Conservation (phyloP, 2,113 vertebrate genomes). For the Glaucomys volans region DNA sequence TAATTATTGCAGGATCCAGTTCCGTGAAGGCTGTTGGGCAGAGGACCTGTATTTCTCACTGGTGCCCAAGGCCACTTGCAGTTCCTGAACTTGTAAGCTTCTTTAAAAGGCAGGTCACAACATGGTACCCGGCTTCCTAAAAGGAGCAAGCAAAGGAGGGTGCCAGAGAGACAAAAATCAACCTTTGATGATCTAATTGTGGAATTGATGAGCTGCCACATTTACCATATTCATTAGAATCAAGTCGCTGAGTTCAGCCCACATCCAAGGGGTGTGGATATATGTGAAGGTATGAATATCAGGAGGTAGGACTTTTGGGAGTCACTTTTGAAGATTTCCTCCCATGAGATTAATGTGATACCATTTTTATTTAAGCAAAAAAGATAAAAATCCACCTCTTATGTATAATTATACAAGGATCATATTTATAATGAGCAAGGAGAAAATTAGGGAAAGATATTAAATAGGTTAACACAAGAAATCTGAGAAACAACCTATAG, state of each 20-base stretch:
- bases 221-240: not conserved
- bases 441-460: not conserved
- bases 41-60: not conserved
- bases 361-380: not conserved
- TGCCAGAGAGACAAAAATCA: not conserved
- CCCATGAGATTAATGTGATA: not conserved
- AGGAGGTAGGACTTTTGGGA: not conserved
- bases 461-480: not conserved
- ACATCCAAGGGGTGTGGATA: not conserved
- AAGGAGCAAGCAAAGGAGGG: not conserved
- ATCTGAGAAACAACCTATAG: not conserved
- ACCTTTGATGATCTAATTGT: not conserved
- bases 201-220: not conserved
- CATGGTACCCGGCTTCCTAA: not conserved
- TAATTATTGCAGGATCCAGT: not conserved
- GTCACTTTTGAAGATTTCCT: not conserved
- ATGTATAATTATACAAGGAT: not conserved
- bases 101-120: not conserved
- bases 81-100: not conserved
- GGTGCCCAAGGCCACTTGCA: not conserved
- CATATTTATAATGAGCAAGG: not conserved
- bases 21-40: not conserved
- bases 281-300: not conserved
- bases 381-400: not conserved
- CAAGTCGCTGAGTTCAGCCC: not conserved